Base-by-base conservation (phyloP, 2,113 vertebrate species). In the Astur gentilis region DNA sequence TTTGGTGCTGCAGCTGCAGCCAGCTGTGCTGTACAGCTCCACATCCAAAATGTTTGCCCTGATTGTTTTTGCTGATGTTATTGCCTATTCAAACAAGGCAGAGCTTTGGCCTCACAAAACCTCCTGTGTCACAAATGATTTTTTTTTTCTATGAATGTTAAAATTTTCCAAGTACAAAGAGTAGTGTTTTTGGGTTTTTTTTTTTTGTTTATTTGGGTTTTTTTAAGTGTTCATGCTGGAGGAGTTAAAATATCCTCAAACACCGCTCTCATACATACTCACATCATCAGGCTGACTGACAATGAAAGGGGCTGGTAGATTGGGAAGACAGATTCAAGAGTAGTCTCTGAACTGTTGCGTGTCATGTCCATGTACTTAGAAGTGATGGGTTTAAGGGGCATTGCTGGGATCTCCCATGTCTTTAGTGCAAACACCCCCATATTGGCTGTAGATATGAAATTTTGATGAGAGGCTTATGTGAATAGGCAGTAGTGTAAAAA, bases 1-100 rank as follows among this genome's bases (percentile, higher is more conserved):
- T 38, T 14, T 42, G 79, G 57, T 47, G 76, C 62, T 77, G 83
- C 96, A 97, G 95, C 93, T 95, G 80, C 49, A 66, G 67, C 73
- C 89, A 93, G 91, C 95, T 94, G 87, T 83, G 91, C 58, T 57
- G 6, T 9, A 9, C 14, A 19, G 82, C n/a, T 71, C 27, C 61
- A 5, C 0, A 0, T 11, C 73, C 72, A 61, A 29, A 77, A 16
- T 36, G 25, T 69, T 88, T 92, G 31, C 21, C 64, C 67, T 0
- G 2, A 34, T 91, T 92, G 40, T 83, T 88, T 86, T 14, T 95
- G 36, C 70, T 86, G 76, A 54, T 88, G 79, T 57, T 85, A 9
- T 3, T 80, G 89, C 76, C 45, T 45, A 6, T 54, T 70, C 80
- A 80, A 12, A 82, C 65, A 22, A 65, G 64, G 76, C 87, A 89